phyloP scores from a whole-genome alignment of 2,797 vertebrate genomes.

The Masticophis lateralis region DNA sequence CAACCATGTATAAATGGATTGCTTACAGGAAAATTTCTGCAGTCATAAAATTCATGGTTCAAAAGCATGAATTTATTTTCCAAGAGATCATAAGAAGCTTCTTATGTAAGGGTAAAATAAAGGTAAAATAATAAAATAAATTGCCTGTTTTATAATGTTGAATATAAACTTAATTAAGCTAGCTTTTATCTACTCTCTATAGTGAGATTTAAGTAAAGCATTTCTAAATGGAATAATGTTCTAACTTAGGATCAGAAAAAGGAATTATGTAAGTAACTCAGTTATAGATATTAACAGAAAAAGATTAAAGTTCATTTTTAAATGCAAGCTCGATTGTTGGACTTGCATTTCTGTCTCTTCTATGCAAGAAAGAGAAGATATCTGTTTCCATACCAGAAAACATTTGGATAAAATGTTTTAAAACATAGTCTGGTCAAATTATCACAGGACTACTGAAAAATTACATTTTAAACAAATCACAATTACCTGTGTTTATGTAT shows the following conservation, averaged over 20 bases:
- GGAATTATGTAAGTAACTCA: neutral
- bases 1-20: neutral
- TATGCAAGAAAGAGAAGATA: neutral
- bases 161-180: neutral
- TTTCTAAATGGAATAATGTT: neutral
- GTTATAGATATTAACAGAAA: neutral
- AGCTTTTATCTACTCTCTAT: neutral
- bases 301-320: neutral
- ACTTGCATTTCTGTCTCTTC: neutral
- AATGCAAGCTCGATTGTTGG: neutral
- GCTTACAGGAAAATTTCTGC: neutral
- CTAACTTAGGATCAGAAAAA: neutral
- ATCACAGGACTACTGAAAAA: neutral
- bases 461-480: neutral
- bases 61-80: neutral
- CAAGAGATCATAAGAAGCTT: neutral
- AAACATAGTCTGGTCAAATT: neutral
- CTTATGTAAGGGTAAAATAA: neutral
- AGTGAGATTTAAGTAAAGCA: neutral
- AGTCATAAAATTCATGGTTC: neutral
- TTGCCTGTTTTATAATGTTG: neutral
- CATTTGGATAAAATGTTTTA: neutral
- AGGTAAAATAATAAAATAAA: neutral
- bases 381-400: neutral
- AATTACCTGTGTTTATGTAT: neutral